phyloP scores from a whole-genome alignment of 2,888 invertebrate genomes.

The Andricus quercusramuli region DNA sequence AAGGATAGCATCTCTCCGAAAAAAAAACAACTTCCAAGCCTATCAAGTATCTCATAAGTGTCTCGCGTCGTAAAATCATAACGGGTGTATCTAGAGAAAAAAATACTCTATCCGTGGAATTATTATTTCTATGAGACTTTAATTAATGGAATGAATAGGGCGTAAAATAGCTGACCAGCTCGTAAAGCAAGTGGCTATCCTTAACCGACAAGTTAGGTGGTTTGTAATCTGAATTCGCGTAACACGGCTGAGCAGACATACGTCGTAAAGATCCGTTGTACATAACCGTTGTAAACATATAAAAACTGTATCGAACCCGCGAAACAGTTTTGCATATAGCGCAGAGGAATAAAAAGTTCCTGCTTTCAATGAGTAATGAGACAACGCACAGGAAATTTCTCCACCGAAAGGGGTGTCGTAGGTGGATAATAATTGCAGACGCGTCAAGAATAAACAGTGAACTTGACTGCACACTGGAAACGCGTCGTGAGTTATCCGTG shows the following conservation, averaged over 20 bases:
- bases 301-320: constrained; percentile 23
- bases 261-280: constrained; percentile 29
- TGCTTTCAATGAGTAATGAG: constrained; percentile 48
- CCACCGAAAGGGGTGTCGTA: constrained; percentile 38
- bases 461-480: constrained; percentile 61
- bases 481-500: constrained; percentile 52
- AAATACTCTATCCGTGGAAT: background rate
- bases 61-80: constrained; percentile 1
- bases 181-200: constrained; percentile 40
- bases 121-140: constrained; percentile 38
- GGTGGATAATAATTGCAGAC: constrained; percentile 49
- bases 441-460: constrained; percentile 51
- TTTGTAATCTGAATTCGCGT: constrained; percentile 41
- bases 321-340: constrained; percentile 48
- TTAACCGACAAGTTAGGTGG: background rate
- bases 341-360: constrained; percentile 45
- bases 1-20: background rate
- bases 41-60: background rate
- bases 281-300: background rate
- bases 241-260: constrained; percentile 43
- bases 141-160: constrained; percentile 26
- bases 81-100: background rate
- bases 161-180: constrained; percentile 37
- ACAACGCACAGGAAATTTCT: constrained; percentile 35
- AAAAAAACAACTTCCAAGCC: background rate